Evolutionary conservation across 2,797 vertebrate species (phyloP).

Genomic region (Epinephelus coioides): DNA sequence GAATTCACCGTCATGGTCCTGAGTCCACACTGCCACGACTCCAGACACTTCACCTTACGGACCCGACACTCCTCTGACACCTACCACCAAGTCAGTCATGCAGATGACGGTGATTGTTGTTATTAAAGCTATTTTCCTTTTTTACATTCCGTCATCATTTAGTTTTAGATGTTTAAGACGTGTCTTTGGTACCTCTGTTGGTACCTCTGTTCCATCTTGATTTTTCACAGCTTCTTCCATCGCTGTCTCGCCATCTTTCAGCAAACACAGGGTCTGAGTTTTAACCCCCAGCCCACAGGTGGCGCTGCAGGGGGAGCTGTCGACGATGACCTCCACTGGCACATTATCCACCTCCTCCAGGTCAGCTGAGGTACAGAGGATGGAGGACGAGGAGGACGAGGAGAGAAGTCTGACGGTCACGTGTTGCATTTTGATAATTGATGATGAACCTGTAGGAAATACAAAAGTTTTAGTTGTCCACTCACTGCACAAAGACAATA

Average conservation of each 20-base stretch:
- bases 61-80: constrained; percentile 70
- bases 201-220: constrained; percentile 21
- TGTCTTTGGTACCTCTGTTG: constrained; percentile 15
- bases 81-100: background rate
- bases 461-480: background rate
- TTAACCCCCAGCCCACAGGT: constrained; percentile 91
- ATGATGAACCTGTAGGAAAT: constrained; percentile 9
- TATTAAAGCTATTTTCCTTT: background rate
- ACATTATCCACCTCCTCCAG: constrained; percentile 61
- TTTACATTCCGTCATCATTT: background rate
- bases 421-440: constrained; percentile 17
- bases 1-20: constrained; percentile 73
- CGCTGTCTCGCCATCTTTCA: constrained; percentile 53
- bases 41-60: constrained; percentile 78
- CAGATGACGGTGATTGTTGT: background rate
- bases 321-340: constrained; percentile 61
- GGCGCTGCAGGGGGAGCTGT: constrained; percentile 86
- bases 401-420: background rate
- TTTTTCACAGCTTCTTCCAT: constrained; percentile 27
- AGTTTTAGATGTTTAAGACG: background rate
- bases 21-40: constrained; percentile 89
- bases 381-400: constrained; percentile 19
- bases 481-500: background rate
- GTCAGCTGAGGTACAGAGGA: constrained; percentile 40
- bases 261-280: constrained; percentile 84